Evolutionary conservation across 2,797 vertebrate genomes (phyloP), one percentile per base, ranked within the genome.

Genomic region (Parambassis ranga): DNA sequence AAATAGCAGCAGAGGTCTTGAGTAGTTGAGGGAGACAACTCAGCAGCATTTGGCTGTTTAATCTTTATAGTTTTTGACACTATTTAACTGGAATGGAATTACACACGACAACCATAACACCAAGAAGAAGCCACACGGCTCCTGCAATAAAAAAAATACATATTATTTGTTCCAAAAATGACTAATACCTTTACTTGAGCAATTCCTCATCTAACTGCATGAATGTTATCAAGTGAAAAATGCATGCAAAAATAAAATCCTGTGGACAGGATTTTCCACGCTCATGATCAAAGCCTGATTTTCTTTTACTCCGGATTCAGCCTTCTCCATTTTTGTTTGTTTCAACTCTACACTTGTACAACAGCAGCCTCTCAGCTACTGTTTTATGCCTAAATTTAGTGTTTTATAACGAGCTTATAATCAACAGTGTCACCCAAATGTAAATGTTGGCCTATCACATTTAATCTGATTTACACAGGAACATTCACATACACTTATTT

Each of bases 241-340:
- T 92, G 92, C 93, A 93, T 94, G 92, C 92, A 92, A 90, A 92
- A 93, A 91, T 91, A 90, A 93, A 93, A 93, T 93, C 92, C 92
- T 92, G 91, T 92, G 91, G 92, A 93, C 91, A 92, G 93, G 92
- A 94, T 94, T 94, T 90, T 90, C 93, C 90, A 93, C 91, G 92
- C 90, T 93, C 87, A 77, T 93, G 92, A 94, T 94, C 92, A 93
- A 93, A 93, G 93, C 92, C 92, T 93, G 90, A 93, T 93, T 92
- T 93, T 92, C 91, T 91, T 92, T 92, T 90, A 90, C 90, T 91
- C 87, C 20, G 79, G 88, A 90, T 91, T 92, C 91, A 90, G 90
- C 89, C 88, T 88, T 84, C 87, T 86, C 85, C 89, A 82, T 91
- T 91, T 91, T 92, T 92, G 89, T 93, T 93, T 93, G 91, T 93